Percentiles rank a stretch among this genome's conserved stretches.
These are phyloP conservation scores for Schizopygopsis malacanthus DNA, from an alignment of 2,797 vertebrate species.

Conservation along the genomic window DNA sequence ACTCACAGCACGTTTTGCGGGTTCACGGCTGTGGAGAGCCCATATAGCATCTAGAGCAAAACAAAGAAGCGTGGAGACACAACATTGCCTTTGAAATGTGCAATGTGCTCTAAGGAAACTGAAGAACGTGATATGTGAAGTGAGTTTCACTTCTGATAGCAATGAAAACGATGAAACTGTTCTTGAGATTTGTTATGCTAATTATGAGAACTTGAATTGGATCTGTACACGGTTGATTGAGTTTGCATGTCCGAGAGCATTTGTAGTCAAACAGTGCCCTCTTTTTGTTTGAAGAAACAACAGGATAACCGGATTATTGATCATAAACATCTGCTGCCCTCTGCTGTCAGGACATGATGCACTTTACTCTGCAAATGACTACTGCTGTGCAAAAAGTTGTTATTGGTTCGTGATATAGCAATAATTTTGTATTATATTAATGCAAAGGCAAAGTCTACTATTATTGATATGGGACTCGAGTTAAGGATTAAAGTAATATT, in stretches of 20 bases:
- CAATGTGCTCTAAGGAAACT: not conserved
- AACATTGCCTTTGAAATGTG: not conserved
- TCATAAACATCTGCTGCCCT: slow-evolving; percentile 27
- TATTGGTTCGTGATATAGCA: not conserved
- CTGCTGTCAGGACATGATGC: not conserved
- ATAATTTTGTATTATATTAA: not conserved
- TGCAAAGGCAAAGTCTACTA: not conserved
- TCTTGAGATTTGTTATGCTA: not conserved
- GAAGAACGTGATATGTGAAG: not conserved
- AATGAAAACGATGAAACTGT: not conserved
- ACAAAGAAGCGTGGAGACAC: not conserved
- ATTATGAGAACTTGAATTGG: not conserved
- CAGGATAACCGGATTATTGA: no score
- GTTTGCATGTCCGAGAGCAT: no score
- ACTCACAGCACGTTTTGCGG: slow-evolving; percentile 48
- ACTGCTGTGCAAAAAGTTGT: not conserved
- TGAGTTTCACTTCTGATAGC: not conserved
- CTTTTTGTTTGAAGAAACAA: slow-evolving; percentile 26
- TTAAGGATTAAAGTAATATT: not conserved
- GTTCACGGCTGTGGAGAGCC: slow-evolving; percentile 31
- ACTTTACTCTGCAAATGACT: not conserved
- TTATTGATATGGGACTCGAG: not conserved
- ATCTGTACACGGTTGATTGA: not conserved
- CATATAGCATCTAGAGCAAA: slow-evolving; percentile 8
- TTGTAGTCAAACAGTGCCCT: slow-evolving; percentile 24